Evolutionary conservation across 1,140 invertebrate species (phyloP).

Genomic region (Drosophila neocordata): DNA sequence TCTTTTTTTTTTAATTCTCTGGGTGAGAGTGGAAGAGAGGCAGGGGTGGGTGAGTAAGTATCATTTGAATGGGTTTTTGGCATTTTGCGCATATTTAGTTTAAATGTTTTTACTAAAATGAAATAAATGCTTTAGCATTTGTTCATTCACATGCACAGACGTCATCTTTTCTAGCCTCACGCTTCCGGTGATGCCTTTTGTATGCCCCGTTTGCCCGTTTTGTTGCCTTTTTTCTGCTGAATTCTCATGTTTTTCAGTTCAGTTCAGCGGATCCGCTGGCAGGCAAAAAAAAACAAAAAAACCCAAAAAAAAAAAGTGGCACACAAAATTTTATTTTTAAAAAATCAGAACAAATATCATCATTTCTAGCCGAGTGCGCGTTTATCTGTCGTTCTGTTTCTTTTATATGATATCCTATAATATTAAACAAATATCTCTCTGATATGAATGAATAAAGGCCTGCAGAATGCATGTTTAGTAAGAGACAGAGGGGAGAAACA

Average conservation of each 20-base stretch:
- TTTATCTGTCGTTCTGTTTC: conserved; percentile 30
- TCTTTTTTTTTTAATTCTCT: no score
- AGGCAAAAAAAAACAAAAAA: no score
- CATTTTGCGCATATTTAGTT: conserved; percentile 70
- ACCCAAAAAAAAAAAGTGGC: conserved; percentile 71
- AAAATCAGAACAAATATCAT: conserved; percentile 75
- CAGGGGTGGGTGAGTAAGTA: no score
- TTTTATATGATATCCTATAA: conserved; percentile 46
- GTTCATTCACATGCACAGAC: conserved; percentile 53
- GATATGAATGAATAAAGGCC: conserved; percentile 26
- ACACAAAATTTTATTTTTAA: conserved; percentile 72
- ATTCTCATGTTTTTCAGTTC: neutral
- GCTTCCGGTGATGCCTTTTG: conserved; percentile 55
- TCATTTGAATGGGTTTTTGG: conserved; percentile 51
- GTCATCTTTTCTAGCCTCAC: conserved; percentile 60
- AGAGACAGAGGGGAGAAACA: no score
- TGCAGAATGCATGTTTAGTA: no score
- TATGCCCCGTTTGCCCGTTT: neutral
- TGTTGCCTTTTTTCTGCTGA: neutral
- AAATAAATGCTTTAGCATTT: conserved; percentile 26
- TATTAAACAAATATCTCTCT: conserved; percentile 7
- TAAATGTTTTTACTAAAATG: conserved; percentile 57
- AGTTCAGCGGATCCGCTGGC: conserved; percentile 17
- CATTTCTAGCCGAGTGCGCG: conserved; percentile 29
- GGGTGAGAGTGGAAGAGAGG: no score